Base-by-base conservation (phyloP, 2,888 invertebrate genomes). In the Ormyrus nitidulus region DNA sequence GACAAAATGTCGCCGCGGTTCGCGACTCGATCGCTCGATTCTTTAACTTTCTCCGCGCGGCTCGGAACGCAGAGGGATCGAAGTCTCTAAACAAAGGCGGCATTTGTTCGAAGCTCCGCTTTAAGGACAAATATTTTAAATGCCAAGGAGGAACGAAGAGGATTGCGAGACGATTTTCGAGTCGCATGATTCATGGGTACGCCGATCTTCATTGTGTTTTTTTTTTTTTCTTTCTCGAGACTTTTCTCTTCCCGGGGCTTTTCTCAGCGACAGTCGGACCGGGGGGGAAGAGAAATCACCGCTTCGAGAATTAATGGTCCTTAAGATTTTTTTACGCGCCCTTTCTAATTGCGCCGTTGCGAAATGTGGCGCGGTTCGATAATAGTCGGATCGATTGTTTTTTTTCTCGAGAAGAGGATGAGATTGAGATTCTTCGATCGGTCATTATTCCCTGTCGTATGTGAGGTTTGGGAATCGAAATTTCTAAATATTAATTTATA, bases 51-150 rank as follows among this genome's bases (percentile, higher is more conserved):
- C 79, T 73, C 79, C 51, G 34, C n/a, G 6, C 10, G 0, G 13
- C 62, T 66, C 44, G n/a, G 4, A 19, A n/a, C n/a, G n/a, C 44
- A 54, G 54, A 76, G 54, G 11, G 58, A 76, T 71, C 66, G 59
- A 34, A 19, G 44, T 53, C 49, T 19, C n/a, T 53, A 73, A 64
- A 79, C 69, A 69, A 78, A 78, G 62, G 56, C 70, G 34, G 65
- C 46, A 59, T 74, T 73, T 69, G 56, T 79, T 71, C 34, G 51
- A 62, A 62, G 70, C 34, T 73, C n/a, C 19, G 34, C 34, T 34
- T 13, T 66, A 77, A 71, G 65, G 77, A 77, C 77, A 71, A 77
- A 77, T 71, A 59, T 66, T 71, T 77, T 65, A 65, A 77, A 71
- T 59, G 71, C 77, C 65, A 7, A 7, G 46, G 4, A 5, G 9